phyloP scores from a whole-genome alignment of 2,113 vertebrate species.

The Pundamilia nyererei region DNA sequence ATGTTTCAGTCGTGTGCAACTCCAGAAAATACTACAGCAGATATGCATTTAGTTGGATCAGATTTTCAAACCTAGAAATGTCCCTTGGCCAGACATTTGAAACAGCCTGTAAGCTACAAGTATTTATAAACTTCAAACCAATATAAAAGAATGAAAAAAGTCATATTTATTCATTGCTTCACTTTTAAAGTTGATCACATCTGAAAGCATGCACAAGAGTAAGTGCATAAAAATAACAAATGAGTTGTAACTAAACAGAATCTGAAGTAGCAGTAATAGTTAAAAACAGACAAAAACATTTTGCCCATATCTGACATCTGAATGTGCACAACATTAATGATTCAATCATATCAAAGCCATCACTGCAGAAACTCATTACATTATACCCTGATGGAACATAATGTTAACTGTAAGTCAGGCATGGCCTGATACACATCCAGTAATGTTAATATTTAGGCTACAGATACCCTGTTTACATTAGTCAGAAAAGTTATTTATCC shows the following conservation, averaged over 20 bases:
- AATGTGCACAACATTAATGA: neutral
- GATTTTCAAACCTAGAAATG: neutral
- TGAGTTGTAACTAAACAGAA: neutral
- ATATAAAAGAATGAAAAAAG: neutral
- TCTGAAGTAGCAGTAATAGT: neutral
- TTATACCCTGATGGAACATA: neutral
- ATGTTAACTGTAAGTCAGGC: neutral
- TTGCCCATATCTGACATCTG: neutral
- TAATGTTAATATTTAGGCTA: neutral
- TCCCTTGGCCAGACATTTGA: neutral
- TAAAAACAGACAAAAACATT: neutral
- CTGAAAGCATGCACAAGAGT: neutral
- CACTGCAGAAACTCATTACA: neutral
- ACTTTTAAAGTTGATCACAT: neutral
- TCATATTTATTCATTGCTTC: neutral
- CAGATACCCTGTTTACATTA: neutral
- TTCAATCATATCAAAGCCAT: neutral
- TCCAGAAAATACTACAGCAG: neutral
- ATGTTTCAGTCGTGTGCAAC: rapidly evolving
- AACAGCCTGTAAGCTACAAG: neutral
- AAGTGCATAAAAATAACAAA: neutral
- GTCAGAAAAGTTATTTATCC: neutral
- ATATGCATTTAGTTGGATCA: neutral
- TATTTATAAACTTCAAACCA: neutral
- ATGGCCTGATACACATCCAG: neutral